phyloP scores from a whole-genome alignment of 2,797 vertebrate species.

The Apogon hyalosoma region DNA sequence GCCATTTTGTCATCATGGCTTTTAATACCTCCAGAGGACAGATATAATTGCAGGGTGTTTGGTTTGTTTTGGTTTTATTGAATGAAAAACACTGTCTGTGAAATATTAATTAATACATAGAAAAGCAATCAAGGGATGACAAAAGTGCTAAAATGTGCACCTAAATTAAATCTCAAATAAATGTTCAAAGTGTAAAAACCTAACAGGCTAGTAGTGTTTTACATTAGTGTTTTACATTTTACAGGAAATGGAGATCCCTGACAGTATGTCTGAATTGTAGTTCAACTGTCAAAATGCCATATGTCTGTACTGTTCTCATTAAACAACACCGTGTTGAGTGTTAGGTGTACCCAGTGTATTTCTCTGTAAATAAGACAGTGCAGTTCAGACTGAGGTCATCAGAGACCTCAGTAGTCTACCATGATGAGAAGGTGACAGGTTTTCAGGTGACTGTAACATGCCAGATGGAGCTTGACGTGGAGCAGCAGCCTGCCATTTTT shows the following conservation, averaged over 20 bases:
- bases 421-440: slow-evolving; percentile 19
- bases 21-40: slow-evolving; percentile 11
- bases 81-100: neutral
- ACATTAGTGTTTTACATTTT: no score
- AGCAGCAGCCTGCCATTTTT: slow-evolving; percentile 19
- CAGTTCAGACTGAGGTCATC: neutral
- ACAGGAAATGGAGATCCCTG: no score
- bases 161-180: no score
- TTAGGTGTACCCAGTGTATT: neutral
- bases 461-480: slow-evolving; percentile 17
- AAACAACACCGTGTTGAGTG: neutral
- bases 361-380: neutral
- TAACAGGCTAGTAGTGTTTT: no score
- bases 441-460: slow-evolving; percentile 8
- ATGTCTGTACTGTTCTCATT: neutral
- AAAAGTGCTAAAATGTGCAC: neutral
- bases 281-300: no score
- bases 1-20: slow-evolving; percentile 1
- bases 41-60: slow-evolving; percentile 13
- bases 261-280: no score
- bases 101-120: neutral
- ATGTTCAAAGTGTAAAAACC: no score
- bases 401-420: neutral
- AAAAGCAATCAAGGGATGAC: neutral
- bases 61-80: slow-evolving; percentile 12